These are phyloP conservation scores for Alviniconcha strummeri DNA, from an alignment of 2,888 invertebrate species.

Conservation along the genomic window DNA sequence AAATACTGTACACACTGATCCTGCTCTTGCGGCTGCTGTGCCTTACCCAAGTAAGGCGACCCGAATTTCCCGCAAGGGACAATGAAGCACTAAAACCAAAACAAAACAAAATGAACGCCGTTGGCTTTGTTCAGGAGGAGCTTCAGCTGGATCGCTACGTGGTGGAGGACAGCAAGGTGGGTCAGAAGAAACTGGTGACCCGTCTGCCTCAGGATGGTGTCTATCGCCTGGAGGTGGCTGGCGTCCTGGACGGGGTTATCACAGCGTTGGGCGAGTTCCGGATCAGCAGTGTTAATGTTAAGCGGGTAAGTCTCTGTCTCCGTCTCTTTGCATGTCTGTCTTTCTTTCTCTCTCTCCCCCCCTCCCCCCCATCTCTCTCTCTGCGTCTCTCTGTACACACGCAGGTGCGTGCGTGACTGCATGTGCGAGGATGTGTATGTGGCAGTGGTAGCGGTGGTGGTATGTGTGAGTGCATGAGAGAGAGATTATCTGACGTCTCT, in stretches of 20 bases:
- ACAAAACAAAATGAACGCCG: too few species aligned
- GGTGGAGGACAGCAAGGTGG: constrained; percentile 11
- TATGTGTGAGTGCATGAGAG: too few species aligned
- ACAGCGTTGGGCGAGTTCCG: constrained; percentile 26
- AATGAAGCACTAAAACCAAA: too few species aligned
- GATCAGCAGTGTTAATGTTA: background rate
- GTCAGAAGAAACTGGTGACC: constrained; percentile 14
- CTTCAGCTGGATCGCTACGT: constrained; percentile 8
- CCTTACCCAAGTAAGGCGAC: too few species aligned
- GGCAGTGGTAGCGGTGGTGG: background rate
- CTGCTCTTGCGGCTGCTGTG: too few species aligned
- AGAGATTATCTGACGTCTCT: too few species aligned
- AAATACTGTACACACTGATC: too few species aligned
- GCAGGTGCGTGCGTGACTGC: background rate
- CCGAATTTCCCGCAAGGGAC: too few species aligned
- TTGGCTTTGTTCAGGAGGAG: background rate
- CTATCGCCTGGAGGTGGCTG: constrained; percentile 24
- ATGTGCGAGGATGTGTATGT: background rate
- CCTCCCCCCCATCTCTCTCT: background rate
- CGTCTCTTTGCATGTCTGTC: background rate
- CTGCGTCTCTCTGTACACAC: background rate
- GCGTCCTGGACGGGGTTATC: background rate
- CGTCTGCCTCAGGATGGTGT: constrained; percentile 10
- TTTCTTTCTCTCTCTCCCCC: background rate
- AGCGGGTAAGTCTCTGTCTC: background rate